These are phyloP conservation scores for Cynaeus angustus DNA, from an alignment of 2,888 invertebrate species.

Conservation along the genomic window DNA sequence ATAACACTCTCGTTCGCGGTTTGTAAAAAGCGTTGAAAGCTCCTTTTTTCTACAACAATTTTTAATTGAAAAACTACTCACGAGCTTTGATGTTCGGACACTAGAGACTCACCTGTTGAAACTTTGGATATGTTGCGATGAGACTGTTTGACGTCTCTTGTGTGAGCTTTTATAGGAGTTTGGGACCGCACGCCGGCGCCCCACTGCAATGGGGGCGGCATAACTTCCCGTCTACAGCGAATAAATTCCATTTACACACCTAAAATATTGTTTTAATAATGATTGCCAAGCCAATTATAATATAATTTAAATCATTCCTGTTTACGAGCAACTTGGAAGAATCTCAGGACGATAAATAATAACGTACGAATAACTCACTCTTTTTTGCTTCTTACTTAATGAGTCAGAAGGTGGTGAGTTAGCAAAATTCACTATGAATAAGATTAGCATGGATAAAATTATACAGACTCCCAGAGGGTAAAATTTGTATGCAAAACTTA, in stretches of 20 bases:
- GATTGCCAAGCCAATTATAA: conserved; percentile 8
- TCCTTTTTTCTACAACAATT: too few species aligned
- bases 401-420: neutral
- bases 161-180: conserved; percentile 60
- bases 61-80: conserved; percentile 25
- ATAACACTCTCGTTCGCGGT: neutral
- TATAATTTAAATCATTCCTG: conserved; percentile 19
- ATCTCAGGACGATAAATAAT: too few species aligned
- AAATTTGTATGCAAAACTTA: conserved; percentile 29
- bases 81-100: conserved; percentile 30
- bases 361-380: neutral
- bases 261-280: conserved; percentile 33
- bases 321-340: neutral
- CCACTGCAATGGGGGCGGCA: conserved; percentile 49
- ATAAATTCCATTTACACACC: conserved; percentile 42
- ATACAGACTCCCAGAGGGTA: conserved; percentile 1
- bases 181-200: conserved; percentile 60
- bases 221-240: conserved; percentile 29
- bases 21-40: too few species aligned
- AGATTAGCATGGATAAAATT: conserved; percentile 4
- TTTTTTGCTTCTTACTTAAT: neutral
- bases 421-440: conserved; percentile 22
- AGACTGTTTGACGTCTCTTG: conserved; percentile 58
- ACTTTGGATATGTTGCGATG: conserved; percentile 56
- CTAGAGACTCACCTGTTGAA: conserved; percentile 58